Conservation (phyloP, 2,888 invertebrate species). For the Rhagonycha fulva region DNA sequence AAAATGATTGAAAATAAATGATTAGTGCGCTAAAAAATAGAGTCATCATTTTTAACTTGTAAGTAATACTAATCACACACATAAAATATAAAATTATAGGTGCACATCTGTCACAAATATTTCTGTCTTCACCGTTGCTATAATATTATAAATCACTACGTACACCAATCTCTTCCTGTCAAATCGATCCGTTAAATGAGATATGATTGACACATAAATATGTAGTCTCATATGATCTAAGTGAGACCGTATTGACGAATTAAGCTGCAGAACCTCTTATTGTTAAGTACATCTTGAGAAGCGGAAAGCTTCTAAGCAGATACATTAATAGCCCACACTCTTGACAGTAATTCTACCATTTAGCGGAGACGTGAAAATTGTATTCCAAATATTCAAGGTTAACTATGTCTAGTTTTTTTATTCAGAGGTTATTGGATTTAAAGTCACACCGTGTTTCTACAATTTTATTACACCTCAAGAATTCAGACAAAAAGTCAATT, state of each 20-base stretch:
- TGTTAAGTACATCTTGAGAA: slow-evolving; percentile 19
- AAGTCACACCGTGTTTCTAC: neutral
- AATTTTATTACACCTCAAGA: neutral
- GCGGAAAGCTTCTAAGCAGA: slow-evolving; percentile 32
- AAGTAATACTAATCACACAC: slow-evolving; percentile 46
- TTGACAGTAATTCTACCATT: slow-evolving; percentile 37
- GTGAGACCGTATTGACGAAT: slow-evolving; percentile 12
- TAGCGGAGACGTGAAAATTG: slow-evolving; percentile 36
- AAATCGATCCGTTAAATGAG: slow-evolving; percentile 54
- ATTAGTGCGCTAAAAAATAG: slow-evolving; percentile 41
- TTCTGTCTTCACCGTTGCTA: slow-evolving; percentile 51
- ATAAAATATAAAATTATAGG: slow-evolving; percentile 50
- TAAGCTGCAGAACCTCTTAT: slow-evolving; percentile 5
- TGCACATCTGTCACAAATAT: slow-evolving; percentile 50
- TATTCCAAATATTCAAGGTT: slow-evolving; percentile 6
- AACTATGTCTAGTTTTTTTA: slow-evolving; percentile 5
- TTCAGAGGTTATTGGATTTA: slow-evolving; percentile 3
- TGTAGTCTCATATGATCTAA: slow-evolving; percentile 41
- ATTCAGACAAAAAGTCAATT: neutral
- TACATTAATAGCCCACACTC: slow-evolving; percentile 31
- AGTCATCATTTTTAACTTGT: slow-evolving; percentile 52
- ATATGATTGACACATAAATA: slow-evolving; percentile 55
- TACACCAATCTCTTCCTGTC: slow-evolving; percentile 52
- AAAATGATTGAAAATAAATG: slow-evolving; percentile 32
- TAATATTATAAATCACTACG: slow-evolving; percentile 52